Evolutionary conservation across 1,140 invertebrate species (phyloP).

Genomic region (Tigriopus japonicus): DNA sequence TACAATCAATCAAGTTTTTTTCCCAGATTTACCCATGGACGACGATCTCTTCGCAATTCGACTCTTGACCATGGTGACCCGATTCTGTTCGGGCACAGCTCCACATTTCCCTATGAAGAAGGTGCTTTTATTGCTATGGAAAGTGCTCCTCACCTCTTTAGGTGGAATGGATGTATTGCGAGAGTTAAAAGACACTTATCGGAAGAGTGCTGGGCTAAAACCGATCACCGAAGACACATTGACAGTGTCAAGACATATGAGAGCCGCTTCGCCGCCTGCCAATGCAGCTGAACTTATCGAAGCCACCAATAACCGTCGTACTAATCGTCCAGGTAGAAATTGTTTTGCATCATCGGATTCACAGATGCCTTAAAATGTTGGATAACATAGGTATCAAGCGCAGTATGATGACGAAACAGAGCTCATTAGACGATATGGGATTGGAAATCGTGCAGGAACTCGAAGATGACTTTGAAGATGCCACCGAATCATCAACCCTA

Average conservation of each 20-base stretch:
- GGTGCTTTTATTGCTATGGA: slow-evolving; percentile 86
- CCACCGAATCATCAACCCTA: neutral
- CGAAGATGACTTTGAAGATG: neutral
- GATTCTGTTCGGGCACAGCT: slow-evolving; percentile 77
- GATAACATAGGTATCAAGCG: neutral
- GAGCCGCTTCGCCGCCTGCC: slow-evolving; percentile 81
- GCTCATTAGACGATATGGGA: neutral
- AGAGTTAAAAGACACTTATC: slow-evolving; percentile 38
- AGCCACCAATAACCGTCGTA: slow-evolving; percentile 3
- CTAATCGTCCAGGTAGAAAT: neutral
- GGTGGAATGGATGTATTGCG: slow-evolving; percentile 67
- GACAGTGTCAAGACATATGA: slow-evolving; percentile 75
- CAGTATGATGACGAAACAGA: neutral
- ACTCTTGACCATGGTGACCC: slow-evolving; percentile 77
- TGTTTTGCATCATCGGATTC: slow-evolving; percentile 14
- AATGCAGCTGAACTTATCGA: slow-evolving; percentile 80
- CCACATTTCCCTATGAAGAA: slow-evolving; percentile 97
- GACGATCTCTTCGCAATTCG: slow-evolving; percentile 74
- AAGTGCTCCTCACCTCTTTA: slow-evolving; percentile 68
- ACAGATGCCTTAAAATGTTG: neutral
- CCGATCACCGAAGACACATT: slow-evolving; percentile 73
- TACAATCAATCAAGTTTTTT: too few species aligned
- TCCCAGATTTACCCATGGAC: slow-evolving; percentile 28
- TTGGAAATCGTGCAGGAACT: neutral
- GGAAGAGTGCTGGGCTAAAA: slow-evolving; percentile 20